Conservation (phyloP, 2,888 invertebrate species). For the Lottia scabra region DNA sequence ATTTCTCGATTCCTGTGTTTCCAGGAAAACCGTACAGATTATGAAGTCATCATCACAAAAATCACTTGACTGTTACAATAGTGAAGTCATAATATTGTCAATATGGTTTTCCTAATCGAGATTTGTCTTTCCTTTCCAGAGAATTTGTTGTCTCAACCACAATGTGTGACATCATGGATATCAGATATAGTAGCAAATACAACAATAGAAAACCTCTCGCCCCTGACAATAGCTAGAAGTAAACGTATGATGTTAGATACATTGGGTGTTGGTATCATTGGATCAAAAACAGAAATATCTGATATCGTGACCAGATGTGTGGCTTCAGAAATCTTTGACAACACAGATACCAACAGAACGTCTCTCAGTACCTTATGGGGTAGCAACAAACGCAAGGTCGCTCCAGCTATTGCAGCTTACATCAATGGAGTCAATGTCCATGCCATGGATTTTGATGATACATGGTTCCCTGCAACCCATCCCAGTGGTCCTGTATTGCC, state of each 20-base stretch:
- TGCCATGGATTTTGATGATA: slow-evolving; percentile 57
- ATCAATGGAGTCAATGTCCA: slow-evolving; percentile 51
- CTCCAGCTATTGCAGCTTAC: slow-evolving; percentile 38
- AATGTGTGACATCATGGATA: slow-evolving; percentile 37
- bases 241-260: slow-evolving; percentile 52
- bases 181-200: slow-evolving; percentile 40
- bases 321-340: slow-evolving; percentile 9
- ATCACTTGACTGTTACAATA: too few species aligned
- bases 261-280: slow-evolving; percentile 42
- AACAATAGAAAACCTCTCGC: slow-evolving; percentile 33
- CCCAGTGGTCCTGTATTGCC: slow-evolving; percentile 53
- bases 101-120: too few species aligned
- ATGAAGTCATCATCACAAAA: too few species aligned
- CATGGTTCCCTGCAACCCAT: slow-evolving; percentile 56
- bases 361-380: slow-evolving; percentile 30
- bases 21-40: too few species aligned
- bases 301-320: slow-evolving; percentile 34
- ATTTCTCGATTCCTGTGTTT: too few species aligned
- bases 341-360: not conserved
- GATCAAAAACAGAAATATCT: slow-evolving; percentile 42
- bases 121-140: too few species aligned
- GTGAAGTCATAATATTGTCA: too few species aligned
- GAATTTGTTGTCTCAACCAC: too few species aligned
- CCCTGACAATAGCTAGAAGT: slow-evolving; percentile 38
- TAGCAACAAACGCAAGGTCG: slow-evolving; percentile 22